Conservation (phyloP, 2,113 vertebrate genomes). For the Puma concolor region DNA sequence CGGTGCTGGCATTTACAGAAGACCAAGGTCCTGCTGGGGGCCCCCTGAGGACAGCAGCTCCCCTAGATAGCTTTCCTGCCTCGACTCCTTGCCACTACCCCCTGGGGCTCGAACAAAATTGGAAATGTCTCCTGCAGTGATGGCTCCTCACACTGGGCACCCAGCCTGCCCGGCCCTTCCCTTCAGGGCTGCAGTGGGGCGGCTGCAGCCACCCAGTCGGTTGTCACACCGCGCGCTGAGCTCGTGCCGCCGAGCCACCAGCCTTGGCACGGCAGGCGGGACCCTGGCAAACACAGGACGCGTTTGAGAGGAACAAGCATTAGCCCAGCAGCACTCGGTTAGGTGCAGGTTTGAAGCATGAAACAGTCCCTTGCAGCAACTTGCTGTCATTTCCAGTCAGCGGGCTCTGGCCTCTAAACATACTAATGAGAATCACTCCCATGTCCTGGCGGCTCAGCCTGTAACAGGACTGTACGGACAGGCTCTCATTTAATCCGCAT, state of each 20-base stretch:
- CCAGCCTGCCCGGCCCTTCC: not conserved
- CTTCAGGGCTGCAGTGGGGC: not conserved
- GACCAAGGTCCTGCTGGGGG: not conserved
- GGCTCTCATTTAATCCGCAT: not conserved
- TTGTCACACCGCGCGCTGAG: not conserved
- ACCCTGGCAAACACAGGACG: not conserved
- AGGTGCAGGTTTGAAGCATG: not conserved
- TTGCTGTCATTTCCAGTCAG: constrained; percentile 19
- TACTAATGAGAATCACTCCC: not conserved
- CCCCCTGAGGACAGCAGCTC: not conserved
- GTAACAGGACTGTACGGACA: not conserved
- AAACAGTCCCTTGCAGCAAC: not conserved
- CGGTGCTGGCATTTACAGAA: not conserved
- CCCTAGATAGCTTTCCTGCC: not conserved
- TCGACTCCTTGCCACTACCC: not conserved
- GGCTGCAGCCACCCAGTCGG: too few species aligned
- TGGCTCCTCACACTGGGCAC: not conserved
- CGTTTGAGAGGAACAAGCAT: not conserved
- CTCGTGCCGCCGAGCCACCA: not conserved
- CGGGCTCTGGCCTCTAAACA: not conserved
- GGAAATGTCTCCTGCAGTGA: constrained; percentile 13
- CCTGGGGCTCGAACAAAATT: not conserved
- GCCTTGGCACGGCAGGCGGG: not conserved
- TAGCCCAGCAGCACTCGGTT: not conserved
- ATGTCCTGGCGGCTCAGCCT: not conserved